Base-by-base conservation (phyloP, 2,797 vertebrate species). In the Lithobates pipiens region DNA sequence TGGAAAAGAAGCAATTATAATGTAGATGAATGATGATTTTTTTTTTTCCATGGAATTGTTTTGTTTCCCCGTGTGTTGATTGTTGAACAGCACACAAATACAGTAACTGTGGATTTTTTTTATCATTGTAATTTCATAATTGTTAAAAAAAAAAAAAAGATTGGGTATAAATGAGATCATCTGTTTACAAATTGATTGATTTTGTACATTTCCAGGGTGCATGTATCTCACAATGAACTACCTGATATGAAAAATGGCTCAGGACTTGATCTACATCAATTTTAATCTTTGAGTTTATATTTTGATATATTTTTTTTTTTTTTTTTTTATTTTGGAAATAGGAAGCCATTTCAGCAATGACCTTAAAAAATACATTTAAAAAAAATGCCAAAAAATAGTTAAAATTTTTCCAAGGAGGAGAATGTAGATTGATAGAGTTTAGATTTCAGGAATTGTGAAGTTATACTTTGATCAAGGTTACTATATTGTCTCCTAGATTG, bases 1-100 rank as follows among this genome's bases (percentile, higher is more conserved):
- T 98, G 97, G 97, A 97, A 98, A 97, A 97, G 97, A 98, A 96
- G 97, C 97, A 98, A 99, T 99, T 98, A 99, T 98, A 98, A 98
- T 98, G 96, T 96, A 97, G 97, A 99, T 99, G 97, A 98, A 98
- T 97, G 97, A 98, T 97, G 97, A 97, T 99, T 98, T 98, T 97
- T 81, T 81, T 72, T 79, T 42, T 46, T 32, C 32, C 97, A 98
- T 98, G 97, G 97, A 98, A 98, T 97, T 98, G 97, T 99, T 99
- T 99, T 99, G 97, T 99, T 98, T 98, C 96, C 96, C 96, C 95
- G 97, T 97, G 97, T 98, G 97, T 98, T 99, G 98, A 98, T 98
- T 99, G 97, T 94, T 95, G 94, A 94, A 95, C 93, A 94, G 94
- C 93, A 94, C 97, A 98, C 97, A 99, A 98, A 98, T 98, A 98